Conservation (phyloP, 1,140 invertebrate genomes). For the Drosophila murphyi region DNA sequence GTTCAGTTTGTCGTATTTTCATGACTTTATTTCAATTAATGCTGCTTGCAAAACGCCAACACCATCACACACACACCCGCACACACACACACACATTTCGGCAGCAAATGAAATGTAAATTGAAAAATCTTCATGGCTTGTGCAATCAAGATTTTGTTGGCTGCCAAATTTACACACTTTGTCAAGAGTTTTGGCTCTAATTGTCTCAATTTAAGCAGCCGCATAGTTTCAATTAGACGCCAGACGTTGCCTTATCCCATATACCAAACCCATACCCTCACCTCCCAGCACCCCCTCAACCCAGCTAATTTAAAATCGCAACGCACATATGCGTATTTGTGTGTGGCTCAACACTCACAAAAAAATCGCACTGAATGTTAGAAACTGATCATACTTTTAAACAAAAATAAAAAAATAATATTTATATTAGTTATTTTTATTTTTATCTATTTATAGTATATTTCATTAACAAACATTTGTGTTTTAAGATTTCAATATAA, state of each 20-base stretch:
- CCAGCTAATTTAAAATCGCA: constrained; percentile 17
- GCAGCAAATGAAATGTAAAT: constrained; percentile 71
- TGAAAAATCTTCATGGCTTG: constrained; percentile 63
- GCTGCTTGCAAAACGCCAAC: not conserved
- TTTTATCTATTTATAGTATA: no score
- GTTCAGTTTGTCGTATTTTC: not conserved
- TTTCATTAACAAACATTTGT: no score
- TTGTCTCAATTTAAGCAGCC: constrained; percentile 74
- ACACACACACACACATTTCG: not conserved
- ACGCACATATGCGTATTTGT: constrained; percentile 20
- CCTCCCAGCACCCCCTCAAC: not conserved
- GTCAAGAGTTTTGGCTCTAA: constrained; percentile 40
- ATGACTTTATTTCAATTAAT: not conserved
- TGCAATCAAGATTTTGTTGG: constrained; percentile 55
- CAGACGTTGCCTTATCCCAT: constrained; percentile 35
- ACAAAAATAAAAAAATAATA: no score
- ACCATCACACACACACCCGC: constrained; percentile 1
- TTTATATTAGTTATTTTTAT: no score
- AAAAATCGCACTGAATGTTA: no score
- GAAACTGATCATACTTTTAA: no score
- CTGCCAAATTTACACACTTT: constrained; percentile 9
- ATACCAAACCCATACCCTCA: no score
- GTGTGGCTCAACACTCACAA: not conserved
- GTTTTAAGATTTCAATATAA: no score
- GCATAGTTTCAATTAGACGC: constrained; percentile 76